Evolutionary conservation across 2,797 vertebrate genomes (phyloP).

Genomic region (Poecilia wingei): DNA sequence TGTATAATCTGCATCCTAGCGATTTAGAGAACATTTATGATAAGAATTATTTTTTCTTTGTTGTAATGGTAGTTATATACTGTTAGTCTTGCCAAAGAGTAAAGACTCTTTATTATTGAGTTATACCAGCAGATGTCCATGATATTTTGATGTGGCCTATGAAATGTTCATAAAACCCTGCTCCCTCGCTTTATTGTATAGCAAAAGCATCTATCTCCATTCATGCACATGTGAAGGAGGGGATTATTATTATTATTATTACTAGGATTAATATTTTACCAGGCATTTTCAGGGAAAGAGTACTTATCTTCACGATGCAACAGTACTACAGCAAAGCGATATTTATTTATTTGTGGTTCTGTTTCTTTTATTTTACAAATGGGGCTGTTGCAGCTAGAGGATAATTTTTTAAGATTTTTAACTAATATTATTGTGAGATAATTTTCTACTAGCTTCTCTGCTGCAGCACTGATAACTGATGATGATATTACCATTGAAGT

Average conservation of each 20-base stretch:
- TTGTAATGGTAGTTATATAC: slow-evolving; percentile 69
- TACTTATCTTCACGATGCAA: slow-evolving; percentile 53
- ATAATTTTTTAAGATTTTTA: slow-evolving; percentile 85
- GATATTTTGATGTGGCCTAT: slow-evolving; percentile 57
- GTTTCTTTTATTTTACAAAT: slow-evolving; percentile 74
- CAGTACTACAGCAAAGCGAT: slow-evolving; percentile 47
- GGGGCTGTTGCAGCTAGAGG: slow-evolving; percentile 47
- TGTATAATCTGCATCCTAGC: slow-evolving; percentile 81
- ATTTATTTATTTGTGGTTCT: slow-evolving; percentile 74
- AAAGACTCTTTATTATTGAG: slow-evolving; percentile 78
- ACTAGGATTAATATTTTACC: slow-evolving; percentile 25
- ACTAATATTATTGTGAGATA: slow-evolving; percentile 83
- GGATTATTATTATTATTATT: not conserved
- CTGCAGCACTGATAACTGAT: slow-evolving; percentile 72
- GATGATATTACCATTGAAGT: slow-evolving; percentile 43
- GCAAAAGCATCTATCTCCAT: slow-evolving; percentile 52
- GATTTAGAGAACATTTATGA: slow-evolving; percentile 65
- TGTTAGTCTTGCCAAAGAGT: slow-evolving; percentile 92
- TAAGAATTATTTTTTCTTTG: slow-evolving; percentile 50
- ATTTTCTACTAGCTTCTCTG: slow-evolving; percentile 94
- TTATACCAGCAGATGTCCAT: slow-evolving; percentile 87
- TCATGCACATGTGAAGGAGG: slow-evolving; percentile 18
- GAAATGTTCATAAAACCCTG: slow-evolving; percentile 49
- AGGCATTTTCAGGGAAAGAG: slow-evolving; percentile 91
- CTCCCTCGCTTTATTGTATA: slow-evolving; percentile 51